Percentiles rank a stretch among this genome's conserved stretches.
Evolutionary conservation across 2,888 invertebrate genomes (phyloP).

Genomic region (Schizotus pectinicornis): DNA sequence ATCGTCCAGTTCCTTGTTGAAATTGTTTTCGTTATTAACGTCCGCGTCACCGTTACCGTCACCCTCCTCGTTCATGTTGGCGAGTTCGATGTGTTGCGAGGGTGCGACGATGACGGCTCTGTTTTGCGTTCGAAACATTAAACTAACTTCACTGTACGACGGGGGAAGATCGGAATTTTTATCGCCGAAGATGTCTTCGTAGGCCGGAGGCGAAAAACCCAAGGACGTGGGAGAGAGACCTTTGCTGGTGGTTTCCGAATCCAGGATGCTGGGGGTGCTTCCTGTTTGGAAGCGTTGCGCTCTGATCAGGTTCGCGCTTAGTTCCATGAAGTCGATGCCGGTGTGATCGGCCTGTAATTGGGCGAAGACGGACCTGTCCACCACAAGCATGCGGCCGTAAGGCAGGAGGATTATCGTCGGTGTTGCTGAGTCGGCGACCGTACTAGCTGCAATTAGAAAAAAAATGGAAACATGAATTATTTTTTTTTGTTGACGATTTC

Average conservation of each 20-base stretch:
- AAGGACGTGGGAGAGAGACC: slow-evolving; percentile 60
- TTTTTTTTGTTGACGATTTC: neutral
- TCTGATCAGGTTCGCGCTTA: slow-evolving; percentile 61
- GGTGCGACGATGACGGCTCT: neutral
- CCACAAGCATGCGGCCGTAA: slow-evolving; percentile 64
- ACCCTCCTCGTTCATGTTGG: slow-evolving; percentile 8
- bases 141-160: slow-evolving; percentile 55
- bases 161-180: slow-evolving; percentile 52
- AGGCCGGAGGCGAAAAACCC: slow-evolving; percentile 62
- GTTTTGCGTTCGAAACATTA: slow-evolving; percentile 39
- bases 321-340: slow-evolving; percentile 62
- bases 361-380: slow-evolving; percentile 62
- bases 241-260: slow-evolving; percentile 63
- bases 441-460: slow-evolving; percentile 37
- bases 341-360: slow-evolving; percentile 58
- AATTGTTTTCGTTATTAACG: slow-evolving; percentile 29
- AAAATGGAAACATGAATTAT: neutral
- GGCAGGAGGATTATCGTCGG: slow-evolving; percentile 65
- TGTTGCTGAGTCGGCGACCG: slow-evolving; percentile 54
- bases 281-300: slow-evolving; percentile 52
- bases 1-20: slow-evolving; percentile 31
- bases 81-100: slow-evolving; percentile 17
- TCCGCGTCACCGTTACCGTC: slow-evolving; percentile 12
- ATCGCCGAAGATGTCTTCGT: slow-evolving; percentile 62
- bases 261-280: slow-evolving; percentile 59